These are phyloP conservation scores for Leucosticte australis DNA, from an alignment of 2,113 vertebrate species.

Conservation along the genomic window DNA sequence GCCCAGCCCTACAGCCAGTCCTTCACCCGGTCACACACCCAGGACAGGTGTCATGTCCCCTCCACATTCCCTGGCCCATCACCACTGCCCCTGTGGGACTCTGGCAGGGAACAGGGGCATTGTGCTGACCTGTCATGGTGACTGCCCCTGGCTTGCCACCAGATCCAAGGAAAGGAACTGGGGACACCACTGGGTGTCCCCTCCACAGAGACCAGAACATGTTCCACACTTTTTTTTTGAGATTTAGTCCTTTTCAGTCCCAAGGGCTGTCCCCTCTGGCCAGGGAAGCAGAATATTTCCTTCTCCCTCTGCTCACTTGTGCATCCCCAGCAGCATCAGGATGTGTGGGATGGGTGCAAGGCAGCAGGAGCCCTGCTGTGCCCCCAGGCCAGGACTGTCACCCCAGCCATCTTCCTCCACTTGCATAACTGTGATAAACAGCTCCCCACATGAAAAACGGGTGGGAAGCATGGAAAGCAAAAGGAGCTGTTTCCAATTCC, in stretches of 20 bases:
- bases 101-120: background rate
- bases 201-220: background rate
- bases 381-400: background rate
- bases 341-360: background rate
- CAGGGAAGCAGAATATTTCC: background rate
- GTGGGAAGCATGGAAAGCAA: background rate
- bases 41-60: too few species aligned
- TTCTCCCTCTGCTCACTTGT: background rate
- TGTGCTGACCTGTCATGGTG: background rate
- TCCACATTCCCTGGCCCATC: background rate
- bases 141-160: background rate
- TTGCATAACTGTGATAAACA: background rate
- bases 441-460: background rate
- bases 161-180: background rate
- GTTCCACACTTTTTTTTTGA: background rate
- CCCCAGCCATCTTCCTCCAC: background rate
- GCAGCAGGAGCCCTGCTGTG: rapidly evolving
- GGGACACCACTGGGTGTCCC: background rate
- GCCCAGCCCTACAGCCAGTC: background rate
- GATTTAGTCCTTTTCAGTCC: background rate
- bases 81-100: background rate
- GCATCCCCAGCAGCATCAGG: rapidly evolving
- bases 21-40: rapidly evolving
- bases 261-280: background rate
- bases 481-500: constrained; percentile 36